phyloP scores from a whole-genome alignment of 2,888 invertebrate species.

The Rhagonycha fulva region DNA sequence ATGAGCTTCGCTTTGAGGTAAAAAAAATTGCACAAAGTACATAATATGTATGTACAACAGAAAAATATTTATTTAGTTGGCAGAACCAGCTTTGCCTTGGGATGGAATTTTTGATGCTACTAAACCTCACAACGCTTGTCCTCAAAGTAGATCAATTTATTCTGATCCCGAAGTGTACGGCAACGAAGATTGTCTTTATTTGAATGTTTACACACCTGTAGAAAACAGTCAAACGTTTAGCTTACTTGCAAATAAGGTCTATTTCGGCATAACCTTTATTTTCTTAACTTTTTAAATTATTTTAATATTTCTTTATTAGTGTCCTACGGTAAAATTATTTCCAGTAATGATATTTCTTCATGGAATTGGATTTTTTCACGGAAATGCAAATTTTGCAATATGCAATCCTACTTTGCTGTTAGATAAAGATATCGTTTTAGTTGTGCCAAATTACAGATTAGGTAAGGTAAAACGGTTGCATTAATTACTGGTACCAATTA shows the following conservation, averaged over 20 bases:
- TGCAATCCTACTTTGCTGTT: slow-evolving; percentile 73
- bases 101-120: slow-evolving; percentile 65
- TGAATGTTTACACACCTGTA: slow-evolving; percentile 72
- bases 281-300: background rate
- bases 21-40: background rate
- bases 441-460: slow-evolving; percentile 71
- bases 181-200: slow-evolving; percentile 81
- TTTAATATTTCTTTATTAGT: background rate
- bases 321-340: slow-evolving; percentile 40
- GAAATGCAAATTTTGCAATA: slow-evolving; percentile 66
- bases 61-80: slow-evolving; percentile 57
- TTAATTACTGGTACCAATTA: background rate
- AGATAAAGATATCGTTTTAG: slow-evolving; percentile 70
- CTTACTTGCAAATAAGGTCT: background rate
- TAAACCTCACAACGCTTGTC: slow-evolving; percentile 70
- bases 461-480: slow-evolving; percentile 51
- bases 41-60: background rate
- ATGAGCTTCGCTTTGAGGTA: slow-evolving; percentile 1
- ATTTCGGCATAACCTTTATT: background rate
- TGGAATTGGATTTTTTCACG: slow-evolving; percentile 76
- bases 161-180: slow-evolving; percentile 59
- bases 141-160: slow-evolving; percentile 60
- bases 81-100: slow-evolving; percentile 68
- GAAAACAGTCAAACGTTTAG: slow-evolving; percentile 33
- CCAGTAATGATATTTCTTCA: slow-evolving; percentile 80